Percentiles rank a stretch among this genome's conserved stretches.
Conservation (phyloP, 1,140 invertebrate species). For the Drosophila gunungcola region DNA sequence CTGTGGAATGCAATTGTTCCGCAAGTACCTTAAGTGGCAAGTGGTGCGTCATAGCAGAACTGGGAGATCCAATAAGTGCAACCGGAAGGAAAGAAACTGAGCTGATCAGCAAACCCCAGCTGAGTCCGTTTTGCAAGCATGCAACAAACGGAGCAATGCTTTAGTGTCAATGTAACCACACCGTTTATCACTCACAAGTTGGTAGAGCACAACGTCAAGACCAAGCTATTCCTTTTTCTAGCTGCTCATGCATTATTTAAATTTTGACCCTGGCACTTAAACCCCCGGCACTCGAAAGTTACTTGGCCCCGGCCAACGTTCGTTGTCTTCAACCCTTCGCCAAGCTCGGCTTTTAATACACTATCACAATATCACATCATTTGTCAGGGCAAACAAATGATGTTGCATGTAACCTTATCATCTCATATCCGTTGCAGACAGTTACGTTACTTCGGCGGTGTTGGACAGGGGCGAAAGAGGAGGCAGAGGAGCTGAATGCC, state of each 20-base stretch:
- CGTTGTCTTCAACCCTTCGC: neutral
- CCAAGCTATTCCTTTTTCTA: neutral
- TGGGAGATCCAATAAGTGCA: neutral
- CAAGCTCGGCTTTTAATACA: constrained; percentile 41
- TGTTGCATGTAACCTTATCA: constrained; percentile 83
- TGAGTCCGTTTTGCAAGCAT: constrained; percentile 10
- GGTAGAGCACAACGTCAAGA: constrained; percentile 16
- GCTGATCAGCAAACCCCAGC: neutral
- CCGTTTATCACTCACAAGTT: constrained; percentile 6
- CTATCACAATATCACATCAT: constrained; percentile 81
- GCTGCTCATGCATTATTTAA: constrained; percentile 65
- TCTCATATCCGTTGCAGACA: constrained; percentile 78
- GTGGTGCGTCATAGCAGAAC: constrained; percentile 17
- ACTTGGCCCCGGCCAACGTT: constrained; percentile 45
- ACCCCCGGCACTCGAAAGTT: constrained; percentile 69
- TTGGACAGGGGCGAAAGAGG: neutral
- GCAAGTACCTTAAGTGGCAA: constrained; percentile 32
- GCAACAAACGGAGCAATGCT: neutral
- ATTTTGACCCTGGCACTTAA: constrained; percentile 71
- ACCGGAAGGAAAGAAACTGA: constrained; percentile 5
- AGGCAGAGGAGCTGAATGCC: neutral
- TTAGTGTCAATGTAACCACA: constrained; percentile 14
- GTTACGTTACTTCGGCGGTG: neutral
- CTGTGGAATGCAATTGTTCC: constrained; percentile 22
- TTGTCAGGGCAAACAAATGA: constrained; percentile 81